A percentile compares a stretch with the other conserved stretches of the same genome.
These are phyloP conservation scores for Acromyrmex charruanus DNA, from an alignment of 1,140 invertebrate species.

Conservation along the genomic window DNA sequence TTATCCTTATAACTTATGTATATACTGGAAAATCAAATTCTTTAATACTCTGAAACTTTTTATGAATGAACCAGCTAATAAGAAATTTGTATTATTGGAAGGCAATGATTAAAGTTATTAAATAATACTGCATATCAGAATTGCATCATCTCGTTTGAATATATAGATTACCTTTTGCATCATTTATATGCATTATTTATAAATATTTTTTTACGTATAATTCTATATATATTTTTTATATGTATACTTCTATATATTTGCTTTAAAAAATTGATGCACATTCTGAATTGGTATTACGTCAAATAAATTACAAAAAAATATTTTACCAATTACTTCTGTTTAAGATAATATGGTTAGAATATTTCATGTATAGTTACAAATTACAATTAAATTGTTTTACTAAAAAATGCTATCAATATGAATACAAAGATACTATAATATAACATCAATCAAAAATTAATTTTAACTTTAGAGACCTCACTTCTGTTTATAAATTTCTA, in stretches of 20 bases:
- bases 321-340: too few species aligned
- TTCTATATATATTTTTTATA: too few species aligned
- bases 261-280: too few species aligned
- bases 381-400: neutral
- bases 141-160: conserved; percentile 27
- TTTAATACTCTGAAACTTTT: conserved; percentile 7
- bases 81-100: conserved; percentile 29
- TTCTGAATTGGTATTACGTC: too few species aligned
- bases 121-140: conserved; percentile 56
- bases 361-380: neutral
- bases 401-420: conserved; percentile 1
- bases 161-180: conserved; percentile 8
- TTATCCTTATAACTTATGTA: neutral
- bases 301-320: too few species aligned
- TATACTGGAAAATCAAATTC: neutral
- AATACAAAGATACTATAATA: too few species aligned
- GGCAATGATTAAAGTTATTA: conserved; percentile 19
- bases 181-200: conserved; percentile 2
- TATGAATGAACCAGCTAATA: neutral
- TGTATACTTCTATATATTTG: too few species aligned
- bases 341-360: neutral
- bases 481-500: neutral
- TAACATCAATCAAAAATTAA: neutral
- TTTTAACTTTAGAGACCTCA: neutral
- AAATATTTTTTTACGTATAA: too few species aligned